These are phyloP conservation scores for Agapornis canus DNA, from an alignment of 2,797 vertebrate genomes.

Conservation along the genomic window DNA sequence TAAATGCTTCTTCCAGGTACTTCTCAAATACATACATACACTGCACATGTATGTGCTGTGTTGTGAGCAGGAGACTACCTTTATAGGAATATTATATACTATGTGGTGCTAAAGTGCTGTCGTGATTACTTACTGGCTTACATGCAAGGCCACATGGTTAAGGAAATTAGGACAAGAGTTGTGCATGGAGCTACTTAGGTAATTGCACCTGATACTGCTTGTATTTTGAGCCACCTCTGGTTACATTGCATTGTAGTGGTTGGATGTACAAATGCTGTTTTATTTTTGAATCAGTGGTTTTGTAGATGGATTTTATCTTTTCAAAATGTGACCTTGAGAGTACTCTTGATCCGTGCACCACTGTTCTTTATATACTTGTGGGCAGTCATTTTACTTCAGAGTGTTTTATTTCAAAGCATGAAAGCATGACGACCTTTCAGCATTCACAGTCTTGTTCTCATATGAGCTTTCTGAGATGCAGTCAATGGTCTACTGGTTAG, in stretches of 20 bases:
- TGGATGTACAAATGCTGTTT: not conserved
- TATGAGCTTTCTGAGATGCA: conserved; percentile 43
- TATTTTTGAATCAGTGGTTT: not conserved
- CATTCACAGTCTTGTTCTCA: conserved; percentile 23
- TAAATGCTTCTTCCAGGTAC: not conserved
- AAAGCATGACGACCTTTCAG: conserved; percentile 70
- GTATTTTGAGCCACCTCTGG: not conserved
- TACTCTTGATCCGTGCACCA: not conserved
- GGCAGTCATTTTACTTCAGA: conserved; percentile 11
- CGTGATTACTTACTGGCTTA: not conserved
- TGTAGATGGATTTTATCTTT: not conserved
- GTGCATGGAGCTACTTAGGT: not conserved
- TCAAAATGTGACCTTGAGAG: not conserved
- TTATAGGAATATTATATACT: not conserved
- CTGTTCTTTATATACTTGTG: conserved; percentile 17
- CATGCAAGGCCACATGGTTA: not conserved
- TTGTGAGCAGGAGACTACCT: not conserved
- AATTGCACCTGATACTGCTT: not conserved
- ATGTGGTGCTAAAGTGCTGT: not conserved
- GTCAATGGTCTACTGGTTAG: conserved; percentile 45
- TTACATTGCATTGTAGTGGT: not conserved
- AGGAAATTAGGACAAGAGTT: not conserved
- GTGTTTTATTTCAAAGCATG: conserved; percentile 62
- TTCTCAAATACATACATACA: not conserved
- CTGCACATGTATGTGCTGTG: fast-evolving